Base-by-base conservation (phyloP, 2,888 invertebrate species). In the Drosophila diplacantha region DNA sequence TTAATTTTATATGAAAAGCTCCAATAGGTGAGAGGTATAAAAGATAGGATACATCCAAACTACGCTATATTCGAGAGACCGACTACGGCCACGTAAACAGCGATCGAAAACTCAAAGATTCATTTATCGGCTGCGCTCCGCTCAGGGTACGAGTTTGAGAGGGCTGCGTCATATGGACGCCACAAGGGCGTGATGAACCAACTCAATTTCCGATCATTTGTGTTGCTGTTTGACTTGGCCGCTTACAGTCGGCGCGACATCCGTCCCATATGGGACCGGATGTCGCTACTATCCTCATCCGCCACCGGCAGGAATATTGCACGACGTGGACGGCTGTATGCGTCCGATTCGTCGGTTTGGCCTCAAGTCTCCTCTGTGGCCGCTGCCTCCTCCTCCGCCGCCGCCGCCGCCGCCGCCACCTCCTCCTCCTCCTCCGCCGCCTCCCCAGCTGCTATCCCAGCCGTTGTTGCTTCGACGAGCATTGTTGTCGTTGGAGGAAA, bases 321-420 rank as follows among this genome's bases (percentile, higher is more conserved):
- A 39, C 16, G 56, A 49, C 51, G 73, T 62, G 7, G 52, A 32
- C 9, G 69, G 63, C 20, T 63, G 72, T 37, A 81, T 75, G 7
- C 80, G 80, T 20, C 82, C 80, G 46, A 80, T 81, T 32, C 80
- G 69, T 6, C 75, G 56, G 32, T 85, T 85, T 11, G 81, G 80
- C 26, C 85, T 72, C 1, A 79, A 47, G 0, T 83, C 82, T 0
- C 81, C 82, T 0, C 76, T 72, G 3, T 74, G 54, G 6, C 78
- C 58, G 2, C 82, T 69, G 0, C 79, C 74, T 0, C 84, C 81
- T 0, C 82, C 79, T 0, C 76, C 74, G 0, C 73, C 72, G 0
- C 67, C 62, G 0, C n/a, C n/a, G n/a, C 78, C 75, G 0, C 78
- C 69, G 0, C 80, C 65, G 0, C 84, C 73, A 0, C 78, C 74